Percentiles rank a stretch among this genome's conserved stretches.
phyloP scores from a whole-genome alignment of 35 echinoderm and acorn worm genomes.

The Strongylocentrotus purpuratus region DNA sequence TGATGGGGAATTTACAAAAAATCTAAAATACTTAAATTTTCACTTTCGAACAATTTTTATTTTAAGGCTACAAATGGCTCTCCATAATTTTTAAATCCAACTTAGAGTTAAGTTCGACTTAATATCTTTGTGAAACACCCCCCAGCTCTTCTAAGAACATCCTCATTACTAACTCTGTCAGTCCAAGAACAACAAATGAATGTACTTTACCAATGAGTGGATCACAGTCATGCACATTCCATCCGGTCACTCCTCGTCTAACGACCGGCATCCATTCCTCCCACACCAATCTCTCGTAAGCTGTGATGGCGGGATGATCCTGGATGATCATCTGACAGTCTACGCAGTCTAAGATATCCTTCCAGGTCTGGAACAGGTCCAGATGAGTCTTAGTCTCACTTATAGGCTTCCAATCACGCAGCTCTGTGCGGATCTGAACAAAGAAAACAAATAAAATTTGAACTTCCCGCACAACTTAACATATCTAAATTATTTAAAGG shows the following conservation, averaged over 20 bases:
- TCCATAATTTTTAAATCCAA: too few relatives aligned
- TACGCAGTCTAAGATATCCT: conserved; percentile 68
- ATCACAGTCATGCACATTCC: conserved; percentile 74
- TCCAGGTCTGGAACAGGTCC: conserved; percentile 86
- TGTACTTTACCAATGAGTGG: conserved; percentile 53
- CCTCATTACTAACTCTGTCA: too few relatives aligned
- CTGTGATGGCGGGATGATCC: conserved; percentile 71
- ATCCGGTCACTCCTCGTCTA: conserved; percentile 69
- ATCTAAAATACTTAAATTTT: too few relatives aligned
- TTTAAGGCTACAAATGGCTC: too few relatives aligned
- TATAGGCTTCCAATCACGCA: conserved; percentile 73
- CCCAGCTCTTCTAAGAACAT: too few relatives aligned
- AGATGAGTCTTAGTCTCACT: conserved; percentile 49
- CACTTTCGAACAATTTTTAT: too few relatives aligned
- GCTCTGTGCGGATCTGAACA: conserved; percentile 62
- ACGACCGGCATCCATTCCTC: conserved; percentile 91
- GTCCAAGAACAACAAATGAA: too few relatives aligned
- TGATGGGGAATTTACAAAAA: too few relatives aligned
- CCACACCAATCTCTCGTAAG: conserved; percentile 93
- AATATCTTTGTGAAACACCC: too few relatives aligned
- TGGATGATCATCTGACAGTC: conserved; percentile 67
- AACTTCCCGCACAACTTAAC: neutral
- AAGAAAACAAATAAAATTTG: neutral
- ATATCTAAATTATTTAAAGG: too few relatives aligned
- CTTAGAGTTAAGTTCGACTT: too few relatives aligned